These are phyloP conservation scores for Epinotia nisella DNA, from an alignment of 2,888 invertebrate genomes.

Conservation along the genomic window DNA sequence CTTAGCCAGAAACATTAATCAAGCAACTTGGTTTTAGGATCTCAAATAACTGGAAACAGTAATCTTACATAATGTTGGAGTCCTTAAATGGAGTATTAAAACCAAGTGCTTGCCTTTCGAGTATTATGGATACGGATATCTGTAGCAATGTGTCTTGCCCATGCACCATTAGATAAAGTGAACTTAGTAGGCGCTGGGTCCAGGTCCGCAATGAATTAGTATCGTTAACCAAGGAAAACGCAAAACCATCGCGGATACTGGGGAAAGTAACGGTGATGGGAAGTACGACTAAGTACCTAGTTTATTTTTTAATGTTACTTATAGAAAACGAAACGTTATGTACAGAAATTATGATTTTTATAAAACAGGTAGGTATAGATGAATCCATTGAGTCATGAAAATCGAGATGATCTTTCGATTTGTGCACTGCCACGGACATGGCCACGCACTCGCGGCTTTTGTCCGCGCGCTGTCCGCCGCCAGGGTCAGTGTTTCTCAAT, in stretches of 20 bases:
- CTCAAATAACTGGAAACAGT: constrained; percentile 42
- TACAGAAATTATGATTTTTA: too few species aligned
- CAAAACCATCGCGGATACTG: constrained; percentile 15
- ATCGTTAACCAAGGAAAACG: constrained; percentile 30
- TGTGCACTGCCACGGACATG: constrained; percentile 60
- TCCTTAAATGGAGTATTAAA: constrained; percentile 44
- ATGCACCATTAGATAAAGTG: constrained; percentile 41
- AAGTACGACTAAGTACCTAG: neutral
- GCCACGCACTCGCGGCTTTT: constrained; percentile 61
- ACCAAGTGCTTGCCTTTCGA: constrained; percentile 41
- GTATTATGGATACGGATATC: constrained; percentile 41
- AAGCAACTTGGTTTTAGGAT: constrained; percentile 42
- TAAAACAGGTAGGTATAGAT: neutral
- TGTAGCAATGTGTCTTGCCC: constrained; percentile 42
- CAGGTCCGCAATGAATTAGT: constrained; percentile 37
- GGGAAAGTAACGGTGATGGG: constrained; percentile 12
- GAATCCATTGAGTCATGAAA: neutral
- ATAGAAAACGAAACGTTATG: too few species aligned
- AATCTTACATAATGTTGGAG: constrained; percentile 39
- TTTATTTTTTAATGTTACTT: too few species aligned
- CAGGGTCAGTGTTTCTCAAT: constrained; percentile 70
- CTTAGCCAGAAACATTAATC: constrained; percentile 36
- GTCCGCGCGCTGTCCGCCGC: constrained; percentile 63
- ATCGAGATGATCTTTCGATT: constrained; percentile 54
- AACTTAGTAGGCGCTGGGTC: constrained; percentile 37